Evolutionary conservation across 2,797 vertebrate species (phyloP), one percentile per base, ranked within the genome.

Genomic region (Thripadectes ignobilis): DNA sequence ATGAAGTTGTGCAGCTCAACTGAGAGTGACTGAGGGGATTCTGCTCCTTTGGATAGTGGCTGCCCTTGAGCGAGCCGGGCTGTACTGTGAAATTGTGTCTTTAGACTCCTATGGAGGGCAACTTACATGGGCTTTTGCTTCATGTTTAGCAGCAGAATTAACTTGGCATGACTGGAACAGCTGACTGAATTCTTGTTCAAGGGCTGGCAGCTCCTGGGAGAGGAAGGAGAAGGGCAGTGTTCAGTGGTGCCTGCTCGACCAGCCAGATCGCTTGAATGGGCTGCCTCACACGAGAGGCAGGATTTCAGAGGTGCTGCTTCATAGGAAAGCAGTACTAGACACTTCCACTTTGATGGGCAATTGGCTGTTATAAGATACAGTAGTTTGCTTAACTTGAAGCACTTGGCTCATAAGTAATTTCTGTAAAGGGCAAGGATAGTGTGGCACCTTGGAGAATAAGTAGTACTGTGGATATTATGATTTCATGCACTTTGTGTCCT

Each of bases 241-340:
- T 49, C 76, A 8, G 27, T 12, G 46, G 61, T 36, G 79, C 12
- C 59, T 43, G 34, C 65, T n/a, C n/a, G 62, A 49, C n/a, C 8
- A 1, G 5, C 32, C 10, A 15, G 34, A 14, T 67, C 14, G 4
- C 26, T 46, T 2, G 5, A 15, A 10, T 0, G 7, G 0, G 1
- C 49, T 14, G 5, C 24, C 22, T 55, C 27, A 26, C 24, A 41
- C 17, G 10, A 17, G 26, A 36, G 46, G 16, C 52, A 10, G 21
- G 13, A 1, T 45, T 73, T n/a, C 22, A 14, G 55, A 38, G 39
- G 3, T 46, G 58, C 14, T 54, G 54, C 67, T 82, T 38, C 2
- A 0, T 1, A 38, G 38, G 16, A 13, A 36, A 55, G 63, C 58
- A 38, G 8, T 30, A 39, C 29, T 45, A 41, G 76, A 15, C 13